Evolutionary conservation across 1,140 invertebrate species (phyloP).

Genomic region (Laodelphax striatellus): DNA sequence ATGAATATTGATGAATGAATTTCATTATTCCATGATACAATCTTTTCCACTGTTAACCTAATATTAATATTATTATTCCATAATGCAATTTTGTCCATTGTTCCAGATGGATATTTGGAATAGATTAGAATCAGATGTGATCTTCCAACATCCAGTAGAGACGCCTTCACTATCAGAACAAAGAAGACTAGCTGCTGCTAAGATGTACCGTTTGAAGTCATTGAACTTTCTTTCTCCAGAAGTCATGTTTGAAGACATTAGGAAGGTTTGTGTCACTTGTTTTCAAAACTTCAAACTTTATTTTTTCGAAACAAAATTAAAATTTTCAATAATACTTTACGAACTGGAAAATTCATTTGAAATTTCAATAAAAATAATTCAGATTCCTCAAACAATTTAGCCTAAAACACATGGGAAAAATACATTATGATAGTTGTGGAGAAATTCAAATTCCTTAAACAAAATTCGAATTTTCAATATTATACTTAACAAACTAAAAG

Average conservation of each 20-base stretch:
- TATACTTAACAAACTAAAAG: background rate
- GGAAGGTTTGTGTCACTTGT: constrained; percentile 10
- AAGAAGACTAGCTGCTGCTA: constrained; percentile 47
- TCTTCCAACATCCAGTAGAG: constrained; percentile 44
- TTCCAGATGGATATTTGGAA: constrained; percentile 68
- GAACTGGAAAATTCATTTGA: background rate
- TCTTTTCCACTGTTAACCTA: too few relatives aligned
- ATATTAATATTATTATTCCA: too few relatives aligned
- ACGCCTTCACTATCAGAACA: constrained; percentile 59
- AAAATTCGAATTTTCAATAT: too few relatives aligned
- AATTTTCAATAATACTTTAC: background rate
- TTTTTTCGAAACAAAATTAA: too few relatives aligned
- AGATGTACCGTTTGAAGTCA: constrained; percentile 29
- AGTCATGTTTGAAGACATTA: constrained; percentile 30
- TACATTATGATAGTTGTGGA: too few relatives aligned
- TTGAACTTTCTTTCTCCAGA: constrained; percentile 24
- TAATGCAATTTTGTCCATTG: too few relatives aligned
- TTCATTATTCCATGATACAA: too few relatives aligned
- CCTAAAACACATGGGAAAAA: too few relatives aligned
- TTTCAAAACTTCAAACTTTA: background rate
- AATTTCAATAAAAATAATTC: background rate
- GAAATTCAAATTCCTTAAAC: too few relatives aligned
- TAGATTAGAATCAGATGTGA: constrained; percentile 64
- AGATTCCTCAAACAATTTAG: background rate
- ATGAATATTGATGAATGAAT: too few relatives aligned